Evolutionary conservation across 2,797 vertebrate genomes (phyloP).

Genomic region (Eulemur albifrons): DNA sequence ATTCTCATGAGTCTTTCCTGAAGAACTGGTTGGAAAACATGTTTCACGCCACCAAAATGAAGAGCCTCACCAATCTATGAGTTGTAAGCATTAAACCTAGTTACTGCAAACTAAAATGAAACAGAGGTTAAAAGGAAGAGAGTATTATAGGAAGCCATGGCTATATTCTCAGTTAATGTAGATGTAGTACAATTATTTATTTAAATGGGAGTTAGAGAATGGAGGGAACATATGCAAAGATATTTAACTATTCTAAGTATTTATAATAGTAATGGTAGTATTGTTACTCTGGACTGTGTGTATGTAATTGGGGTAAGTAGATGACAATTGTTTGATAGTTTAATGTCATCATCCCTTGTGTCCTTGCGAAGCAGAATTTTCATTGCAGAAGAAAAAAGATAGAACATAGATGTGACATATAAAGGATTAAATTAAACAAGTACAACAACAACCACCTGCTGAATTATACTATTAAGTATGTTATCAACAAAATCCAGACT

Average conservation of each 20-base stretch:
- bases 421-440: background rate
- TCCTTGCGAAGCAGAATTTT: background rate
- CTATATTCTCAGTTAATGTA: background rate
- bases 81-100: background rate
- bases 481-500: background rate
- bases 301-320: background rate
- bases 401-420: background rate
- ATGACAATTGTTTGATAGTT: background rate
- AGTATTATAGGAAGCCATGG: background rate
- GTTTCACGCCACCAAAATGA: background rate
- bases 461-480: background rate
- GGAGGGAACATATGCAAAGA: background rate
- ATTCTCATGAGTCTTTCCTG: background rate
- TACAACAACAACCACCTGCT: background rate
- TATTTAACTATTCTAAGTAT: background rate
- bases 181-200: background rate
- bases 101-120: background rate
- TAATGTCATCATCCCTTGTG: background rate
- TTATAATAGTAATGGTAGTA: background rate
- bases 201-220: background rate
- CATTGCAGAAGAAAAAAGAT: background rate
- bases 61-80: background rate
- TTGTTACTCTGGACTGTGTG: background rate
- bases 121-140: background rate
- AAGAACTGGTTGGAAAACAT: background rate